Percentiles rank a stretch among this genome's conserved stretches.
These are phyloP conservation scores for Thereuonema tuberculata DNA, from an alignment of 1,140 invertebrate species.

Conservation along the genomic window DNA sequence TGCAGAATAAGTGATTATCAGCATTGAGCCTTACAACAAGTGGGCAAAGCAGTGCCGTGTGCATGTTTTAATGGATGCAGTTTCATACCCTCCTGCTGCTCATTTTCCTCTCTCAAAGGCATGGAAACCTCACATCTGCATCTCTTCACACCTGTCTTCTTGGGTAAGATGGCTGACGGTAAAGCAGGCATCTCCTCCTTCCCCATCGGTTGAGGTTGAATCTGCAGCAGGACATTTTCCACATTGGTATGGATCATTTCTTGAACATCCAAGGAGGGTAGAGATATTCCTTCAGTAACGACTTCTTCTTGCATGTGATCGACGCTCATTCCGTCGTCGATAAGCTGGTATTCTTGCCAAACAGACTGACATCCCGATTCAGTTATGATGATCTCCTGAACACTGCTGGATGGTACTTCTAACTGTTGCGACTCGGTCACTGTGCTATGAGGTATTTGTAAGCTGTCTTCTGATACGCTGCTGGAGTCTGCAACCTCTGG, in stretches of 20 bases:
- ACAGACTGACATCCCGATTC: neutral
- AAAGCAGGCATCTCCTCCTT: too few species aligned
- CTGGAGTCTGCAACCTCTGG: neutral
- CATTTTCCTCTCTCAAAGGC: too few species aligned
- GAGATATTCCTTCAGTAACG: too few species aligned
- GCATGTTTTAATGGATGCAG: too few species aligned
- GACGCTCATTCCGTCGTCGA: constrained; percentile 7
- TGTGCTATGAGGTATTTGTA: constrained; percentile 4
- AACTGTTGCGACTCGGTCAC: neutral
- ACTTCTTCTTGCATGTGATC: neutral
- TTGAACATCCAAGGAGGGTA: neutral
- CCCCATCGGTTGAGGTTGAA: neutral
- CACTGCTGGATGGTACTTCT: neutral
- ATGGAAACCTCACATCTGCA: too few species aligned
- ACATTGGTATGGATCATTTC: neutral
- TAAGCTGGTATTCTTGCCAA: neutral
- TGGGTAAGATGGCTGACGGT: too few species aligned
- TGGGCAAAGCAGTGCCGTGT: too few species aligned
- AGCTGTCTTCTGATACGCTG: neutral
- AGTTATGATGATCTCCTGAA: neutral
- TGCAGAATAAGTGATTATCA: too few species aligned
- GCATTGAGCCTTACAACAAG: too few species aligned
- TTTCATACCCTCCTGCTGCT: too few species aligned
- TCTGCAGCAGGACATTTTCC: neutral
- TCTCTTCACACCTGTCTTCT: too few species aligned